Percentiles rank a stretch among this genome's conserved stretches.
These are phyloP conservation scores for Leptinotarsa rubiginosa DNA, from an alignment of 2,888 invertebrate species.

Conservation along the genomic window DNA sequence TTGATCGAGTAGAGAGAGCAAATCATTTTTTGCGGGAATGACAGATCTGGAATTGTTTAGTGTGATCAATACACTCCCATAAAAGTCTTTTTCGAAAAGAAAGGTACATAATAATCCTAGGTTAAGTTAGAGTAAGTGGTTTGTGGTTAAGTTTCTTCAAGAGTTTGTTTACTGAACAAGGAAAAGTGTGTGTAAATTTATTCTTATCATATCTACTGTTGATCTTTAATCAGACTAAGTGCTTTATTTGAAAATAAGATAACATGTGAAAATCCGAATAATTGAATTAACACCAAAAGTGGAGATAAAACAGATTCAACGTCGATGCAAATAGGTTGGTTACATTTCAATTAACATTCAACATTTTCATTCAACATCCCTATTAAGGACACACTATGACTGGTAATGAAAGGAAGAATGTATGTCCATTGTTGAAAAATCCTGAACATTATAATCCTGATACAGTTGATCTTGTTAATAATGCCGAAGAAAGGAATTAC, in stretches of 20 bases:
- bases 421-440: slow-evolving; percentile 83
- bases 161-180: not conserved
- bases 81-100: too few species aligned
- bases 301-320: slow-evolving; percentile 11
- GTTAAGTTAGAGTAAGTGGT: too few species aligned
- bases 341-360: not conserved
- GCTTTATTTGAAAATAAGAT: slow-evolving; percentile 7
- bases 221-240: not conserved
- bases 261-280: slow-evolving; percentile 25
- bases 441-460: slow-evolving; percentile 89
- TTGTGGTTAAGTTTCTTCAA: not conserved
- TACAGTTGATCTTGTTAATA: slow-evolving; percentile 88
- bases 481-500: slow-evolving; percentile 87
- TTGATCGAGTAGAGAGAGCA: too few species aligned
- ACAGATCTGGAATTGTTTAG: too few species aligned
- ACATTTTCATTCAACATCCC: not conserved
- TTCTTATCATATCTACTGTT: not conserved
- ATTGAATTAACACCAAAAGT: slow-evolving; percentile 18
- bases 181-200: not conserved
- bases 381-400: slow-evolving; percentile 38
- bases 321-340: slow-evolving; percentile 20
- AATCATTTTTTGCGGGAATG: too few species aligned
- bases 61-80: too few species aligned
- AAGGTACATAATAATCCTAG: not conserved
- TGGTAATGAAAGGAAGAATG: slow-evolving; percentile 50